Conservation (phyloP, 2,888 invertebrate species). For the Sminthurinus aureus region DNA sequence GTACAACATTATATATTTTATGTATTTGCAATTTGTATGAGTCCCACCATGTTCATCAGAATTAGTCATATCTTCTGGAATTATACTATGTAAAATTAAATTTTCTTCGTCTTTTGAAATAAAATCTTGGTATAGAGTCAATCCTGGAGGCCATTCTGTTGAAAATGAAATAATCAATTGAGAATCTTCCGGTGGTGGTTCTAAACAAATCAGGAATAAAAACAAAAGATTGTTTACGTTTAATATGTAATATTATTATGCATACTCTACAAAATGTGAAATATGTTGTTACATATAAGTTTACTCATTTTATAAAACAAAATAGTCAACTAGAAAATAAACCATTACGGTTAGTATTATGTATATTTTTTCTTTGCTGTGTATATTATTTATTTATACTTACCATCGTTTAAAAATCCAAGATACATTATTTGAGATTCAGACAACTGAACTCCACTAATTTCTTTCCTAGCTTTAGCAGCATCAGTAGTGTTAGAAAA, state of each 20-base stretch:
- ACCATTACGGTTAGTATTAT: too few relatives aligned
- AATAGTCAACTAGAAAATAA: too few relatives aligned
- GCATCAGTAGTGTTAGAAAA: constrained; percentile 69
- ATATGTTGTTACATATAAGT: too few relatives aligned
- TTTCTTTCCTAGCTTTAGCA: constrained; percentile 67
- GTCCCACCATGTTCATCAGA: not conserved
- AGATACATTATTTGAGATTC: constrained; percentile 73
- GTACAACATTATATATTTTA: too few relatives aligned
- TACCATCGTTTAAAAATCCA: constrained; percentile 71
- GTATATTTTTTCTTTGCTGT: too few relatives aligned
- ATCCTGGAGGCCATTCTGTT: constrained; percentile 70
- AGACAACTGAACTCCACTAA: constrained; percentile 71
- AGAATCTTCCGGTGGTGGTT: constrained; percentile 61
- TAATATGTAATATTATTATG: too few relatives aligned
- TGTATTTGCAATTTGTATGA: not conserved
- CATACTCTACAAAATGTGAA: not conserved
- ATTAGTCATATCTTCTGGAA: constrained; percentile 20
- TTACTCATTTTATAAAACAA: too few relatives aligned
- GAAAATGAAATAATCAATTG: constrained; percentile 50
- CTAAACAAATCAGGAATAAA: constrained; percentile 62
- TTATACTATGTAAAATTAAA: constrained; percentile 68
- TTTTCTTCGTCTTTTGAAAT: constrained; percentile 75
- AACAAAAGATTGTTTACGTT: too few relatives aligned
- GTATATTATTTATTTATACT: too few relatives aligned
- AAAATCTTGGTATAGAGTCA: constrained; percentile 75